These are phyloP conservation scores for Graptemys geographica DNA, from an alignment of 2,797 vertebrate species.

Conservation along the genomic window DNA sequence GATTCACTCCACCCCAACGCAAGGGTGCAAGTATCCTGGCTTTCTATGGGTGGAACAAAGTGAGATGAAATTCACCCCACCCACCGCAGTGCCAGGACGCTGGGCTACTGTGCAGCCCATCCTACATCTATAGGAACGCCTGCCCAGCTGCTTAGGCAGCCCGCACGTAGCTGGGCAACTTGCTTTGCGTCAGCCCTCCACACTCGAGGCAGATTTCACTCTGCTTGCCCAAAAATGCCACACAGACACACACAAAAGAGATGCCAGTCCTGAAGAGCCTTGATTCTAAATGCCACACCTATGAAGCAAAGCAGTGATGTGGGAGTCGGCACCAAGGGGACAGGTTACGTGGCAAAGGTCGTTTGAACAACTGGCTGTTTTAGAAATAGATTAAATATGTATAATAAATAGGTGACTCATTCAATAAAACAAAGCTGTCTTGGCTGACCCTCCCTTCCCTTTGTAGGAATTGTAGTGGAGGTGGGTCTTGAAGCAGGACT, in stretches of 20 bases:
- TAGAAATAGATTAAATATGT: neutral
- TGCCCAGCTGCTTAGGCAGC: accelerated
- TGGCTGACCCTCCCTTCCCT: neutral
- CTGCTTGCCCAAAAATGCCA: neutral
- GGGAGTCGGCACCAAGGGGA: neutral
- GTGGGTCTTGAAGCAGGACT: neutral
- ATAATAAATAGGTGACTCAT: neutral
- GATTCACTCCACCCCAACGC: constrained; percentile 7
- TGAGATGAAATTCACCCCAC: neutral
- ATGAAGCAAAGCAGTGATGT: neutral
- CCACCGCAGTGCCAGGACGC: neutral
- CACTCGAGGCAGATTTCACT: neutral
- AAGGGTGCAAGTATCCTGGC: neutral
- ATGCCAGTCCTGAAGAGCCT: neutral
- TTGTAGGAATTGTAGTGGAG: neutral
- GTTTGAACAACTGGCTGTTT: neutral
- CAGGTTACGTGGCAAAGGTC: neutral
- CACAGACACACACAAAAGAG: neutral
- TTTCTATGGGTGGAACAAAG: constrained; percentile 16
- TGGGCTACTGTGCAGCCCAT: accelerated
- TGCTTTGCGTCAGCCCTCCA: neutral
- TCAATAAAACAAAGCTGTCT: neutral
- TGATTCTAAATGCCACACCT: neutral
- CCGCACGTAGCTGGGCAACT: neutral
- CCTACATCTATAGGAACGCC: neutral